A percentile compares a stretch with the other conserved stretches of the same genome.
These are phyloP conservation scores for Oryzias woworae DNA, from an alignment of 2,113 vertebrate species.

Conservation along the genomic window DNA sequence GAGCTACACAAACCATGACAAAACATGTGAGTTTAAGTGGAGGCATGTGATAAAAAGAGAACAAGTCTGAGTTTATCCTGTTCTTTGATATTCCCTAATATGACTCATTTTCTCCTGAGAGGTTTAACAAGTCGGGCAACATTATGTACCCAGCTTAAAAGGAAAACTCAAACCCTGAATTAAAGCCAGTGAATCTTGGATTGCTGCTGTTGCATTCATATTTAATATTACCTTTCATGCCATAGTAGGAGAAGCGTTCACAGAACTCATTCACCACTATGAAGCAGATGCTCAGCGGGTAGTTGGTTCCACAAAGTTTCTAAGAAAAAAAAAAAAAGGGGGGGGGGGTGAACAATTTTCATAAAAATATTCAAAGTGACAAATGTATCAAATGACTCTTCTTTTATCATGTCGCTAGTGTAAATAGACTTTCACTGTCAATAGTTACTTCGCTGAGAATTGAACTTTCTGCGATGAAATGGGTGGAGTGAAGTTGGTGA, in stretches of 20 bases:
- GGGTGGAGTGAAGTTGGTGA: background rate
- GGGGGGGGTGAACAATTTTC: fast-evolving
- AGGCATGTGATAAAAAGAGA: background rate
- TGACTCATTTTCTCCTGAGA: background rate
- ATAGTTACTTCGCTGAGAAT: background rate
- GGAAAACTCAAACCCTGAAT: background rate
- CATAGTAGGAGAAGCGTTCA: slow-evolving; percentile 98
- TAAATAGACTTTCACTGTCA: background rate
- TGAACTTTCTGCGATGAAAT: background rate
- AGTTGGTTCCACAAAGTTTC: slow-evolving; percentile 93
- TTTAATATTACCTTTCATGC: slow-evolving; percentile 90
- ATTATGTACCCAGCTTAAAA: background rate
- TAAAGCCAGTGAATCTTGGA: background rate
- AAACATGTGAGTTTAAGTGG: slow-evolving; percentile 9
- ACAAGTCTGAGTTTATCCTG: background rate
- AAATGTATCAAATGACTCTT: background rate
- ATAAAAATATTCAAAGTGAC: background rate
- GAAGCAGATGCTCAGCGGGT: slow-evolving; percentile 92
- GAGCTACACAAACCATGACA: too few relatives aligned
- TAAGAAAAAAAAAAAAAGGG: too few relatives aligned
- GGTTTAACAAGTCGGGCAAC: background rate
- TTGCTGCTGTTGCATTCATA: background rate
- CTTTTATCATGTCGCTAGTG: background rate
- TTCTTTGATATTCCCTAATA: background rate
- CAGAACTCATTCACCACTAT: slow-evolving; percentile 98